phyloP scores from a whole-genome alignment of 2,888 invertebrate species.

The Phymatocera aterrima region DNA sequence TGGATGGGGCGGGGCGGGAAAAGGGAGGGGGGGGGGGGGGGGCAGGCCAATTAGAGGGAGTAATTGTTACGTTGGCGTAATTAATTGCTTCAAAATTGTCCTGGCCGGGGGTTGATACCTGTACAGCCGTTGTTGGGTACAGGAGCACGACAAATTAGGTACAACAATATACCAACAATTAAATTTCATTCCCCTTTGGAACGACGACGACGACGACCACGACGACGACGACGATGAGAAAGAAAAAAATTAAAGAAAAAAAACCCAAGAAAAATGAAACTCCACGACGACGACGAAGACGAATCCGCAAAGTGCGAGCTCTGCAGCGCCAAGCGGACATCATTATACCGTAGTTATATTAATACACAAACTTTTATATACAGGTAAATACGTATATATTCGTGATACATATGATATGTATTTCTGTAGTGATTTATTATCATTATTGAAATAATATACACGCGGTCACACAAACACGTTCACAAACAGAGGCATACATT shows the following conservation, averaged over 20 bases:
- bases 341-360: constrained; percentile 69
- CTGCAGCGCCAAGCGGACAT: constrained; percentile 48
- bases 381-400: constrained; percentile 12
- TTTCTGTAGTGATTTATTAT: too few species aligned
- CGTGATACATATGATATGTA: neutral
- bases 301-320: constrained; percentile 6
- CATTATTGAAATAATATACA: neutral
- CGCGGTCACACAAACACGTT: neutral
- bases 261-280: too few species aligned
- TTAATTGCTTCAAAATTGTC: constrained; percentile 29
- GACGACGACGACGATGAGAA: neutral
- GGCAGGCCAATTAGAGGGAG: constrained; percentile 13
- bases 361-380: constrained; percentile 63
- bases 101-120: neutral
- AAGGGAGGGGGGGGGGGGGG: too few species aligned
- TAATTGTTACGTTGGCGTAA: constrained; percentile 25
- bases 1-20: too few species aligned
- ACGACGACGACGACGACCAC: neutral
- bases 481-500: neutral
- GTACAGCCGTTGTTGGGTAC: neutral
- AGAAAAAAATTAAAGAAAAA: too few species aligned
- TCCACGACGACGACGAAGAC: neutral
- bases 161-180: constrained; percentile 36
- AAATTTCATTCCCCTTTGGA: constrained; percentile 28
- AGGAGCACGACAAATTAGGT: constrained; percentile 25